A percentile compares a stretch with the other conserved stretches of the same genome.
Conservation (phyloP, 2,113 vertebrate species). For the Heterocephalus glaber region DNA sequence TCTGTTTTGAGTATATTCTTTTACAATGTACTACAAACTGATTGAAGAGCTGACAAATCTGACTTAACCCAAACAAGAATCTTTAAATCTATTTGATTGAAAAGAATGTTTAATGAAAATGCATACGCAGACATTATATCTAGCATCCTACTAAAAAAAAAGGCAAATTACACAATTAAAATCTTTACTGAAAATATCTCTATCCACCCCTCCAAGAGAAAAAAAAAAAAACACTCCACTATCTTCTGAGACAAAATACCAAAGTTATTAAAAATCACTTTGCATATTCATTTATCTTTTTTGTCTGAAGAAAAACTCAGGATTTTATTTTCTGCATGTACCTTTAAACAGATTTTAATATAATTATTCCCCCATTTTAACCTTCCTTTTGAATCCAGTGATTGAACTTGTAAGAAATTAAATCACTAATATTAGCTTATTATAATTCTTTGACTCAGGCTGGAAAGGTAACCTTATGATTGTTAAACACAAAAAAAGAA, state of each 20-base stretch:
- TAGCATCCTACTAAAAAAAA: slow-evolving; percentile 44
- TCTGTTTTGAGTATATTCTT: slow-evolving; percentile 80
- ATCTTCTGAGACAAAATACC: slow-evolving; percentile 50
- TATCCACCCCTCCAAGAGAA: not conserved
- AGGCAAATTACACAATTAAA: slow-evolving; percentile 73
- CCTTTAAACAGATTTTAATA: slow-evolving; percentile 38
- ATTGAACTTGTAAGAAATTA: not conserved
- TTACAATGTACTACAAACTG: slow-evolving; percentile 81
- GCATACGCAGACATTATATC: slow-evolving; percentile 65
- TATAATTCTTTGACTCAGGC: slow-evolving; percentile 27
- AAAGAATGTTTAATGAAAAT: slow-evolving; percentile 79
- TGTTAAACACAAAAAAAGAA: not conserved
- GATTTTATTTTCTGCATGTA: slow-evolving; percentile 42
- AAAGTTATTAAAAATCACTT: slow-evolving; percentile 58
- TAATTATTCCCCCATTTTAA: not conserved
- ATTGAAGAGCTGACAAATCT: slow-evolving; percentile 82
- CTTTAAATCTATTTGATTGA: slow-evolving; percentile 76
- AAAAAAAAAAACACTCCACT: not conserved
- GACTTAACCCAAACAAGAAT: slow-evolving; percentile 81
- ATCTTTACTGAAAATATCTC: slow-evolving; percentile 73
- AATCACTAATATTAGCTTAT: not conserved
- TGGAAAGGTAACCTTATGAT: slow-evolving; percentile 21
- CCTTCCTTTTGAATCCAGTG: slow-evolving; percentile 43
- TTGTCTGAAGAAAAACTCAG: slow-evolving; percentile 37
- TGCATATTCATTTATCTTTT: slow-evolving; percentile 56